These are phyloP conservation scores for Plectrocnemia conspersa DNA, from an alignment of 1,140 invertebrate species.

Conservation along the genomic window DNA sequence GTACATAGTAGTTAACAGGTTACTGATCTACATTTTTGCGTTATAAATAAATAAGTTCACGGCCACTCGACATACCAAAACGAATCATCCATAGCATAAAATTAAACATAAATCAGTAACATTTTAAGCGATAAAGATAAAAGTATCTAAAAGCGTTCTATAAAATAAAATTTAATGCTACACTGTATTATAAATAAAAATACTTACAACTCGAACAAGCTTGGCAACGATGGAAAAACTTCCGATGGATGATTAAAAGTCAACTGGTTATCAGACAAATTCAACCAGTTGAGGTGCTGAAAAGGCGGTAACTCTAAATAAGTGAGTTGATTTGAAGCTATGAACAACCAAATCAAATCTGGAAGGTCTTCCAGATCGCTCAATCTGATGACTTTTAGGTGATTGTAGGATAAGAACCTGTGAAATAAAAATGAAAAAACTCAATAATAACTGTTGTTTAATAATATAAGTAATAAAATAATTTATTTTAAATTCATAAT, in stretches of 20 bases:
- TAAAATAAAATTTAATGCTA: no score
- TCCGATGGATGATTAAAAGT: constrained; percentile 41
- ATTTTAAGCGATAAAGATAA: no score
- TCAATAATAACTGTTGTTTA: neutral
- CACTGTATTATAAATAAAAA: constrained; percentile 1
- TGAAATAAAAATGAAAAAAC: neutral
- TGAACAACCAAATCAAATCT: constrained; percentile 39
- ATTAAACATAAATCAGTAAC: no score
- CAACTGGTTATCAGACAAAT: constrained; percentile 51
- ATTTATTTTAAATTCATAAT: neutral
- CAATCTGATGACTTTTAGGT: constrained; percentile 4
- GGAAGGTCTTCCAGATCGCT: constrained; percentile 28
- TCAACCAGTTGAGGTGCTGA: constrained; percentile 41
- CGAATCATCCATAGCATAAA: no score
- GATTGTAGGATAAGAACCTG: constrained; percentile 40
- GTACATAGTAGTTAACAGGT: no score
- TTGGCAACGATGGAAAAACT: constrained; percentile 46
- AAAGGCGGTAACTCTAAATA: constrained; percentile 6
- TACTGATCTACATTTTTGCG: no score
- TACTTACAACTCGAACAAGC: constrained; percentile 54
- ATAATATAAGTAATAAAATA: neutral
- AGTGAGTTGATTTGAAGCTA: constrained; percentile 38
- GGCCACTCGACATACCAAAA: no score
- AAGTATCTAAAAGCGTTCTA: neutral
- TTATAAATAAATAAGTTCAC: no score